phyloP scores from a whole-genome alignment of 2,113 vertebrate genomes.

The Acrocephalus kingi region DNA sequence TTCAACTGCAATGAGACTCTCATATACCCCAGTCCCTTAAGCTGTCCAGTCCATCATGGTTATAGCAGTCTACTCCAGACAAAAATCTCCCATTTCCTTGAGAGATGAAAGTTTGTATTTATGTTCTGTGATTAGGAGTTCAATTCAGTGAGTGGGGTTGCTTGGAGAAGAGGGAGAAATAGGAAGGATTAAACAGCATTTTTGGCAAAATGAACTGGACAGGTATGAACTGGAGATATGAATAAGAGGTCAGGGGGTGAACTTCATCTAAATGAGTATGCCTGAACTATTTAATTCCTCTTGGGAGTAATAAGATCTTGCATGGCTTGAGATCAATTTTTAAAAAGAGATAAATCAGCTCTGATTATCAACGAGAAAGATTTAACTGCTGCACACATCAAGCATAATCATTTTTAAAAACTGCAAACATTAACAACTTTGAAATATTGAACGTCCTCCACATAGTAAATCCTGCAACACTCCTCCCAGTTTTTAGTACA shows the following conservation, averaged over 20 bases:
- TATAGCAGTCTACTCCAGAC: background rate
- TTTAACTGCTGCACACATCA: slow-evolving; percentile 13
- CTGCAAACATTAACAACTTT: slow-evolving; percentile 8
- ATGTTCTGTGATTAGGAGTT: background rate
- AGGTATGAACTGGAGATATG: slow-evolving; percentile 3
- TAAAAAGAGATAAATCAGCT: slow-evolving; percentile 33
- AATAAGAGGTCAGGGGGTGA: background rate
- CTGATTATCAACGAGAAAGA: slow-evolving; percentile 26
- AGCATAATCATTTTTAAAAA: background rate
- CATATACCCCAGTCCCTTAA: background rate
- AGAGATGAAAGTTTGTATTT: background rate
- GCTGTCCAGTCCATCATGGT: background rate
- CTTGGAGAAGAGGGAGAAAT: background rate
- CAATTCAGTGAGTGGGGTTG: background rate
- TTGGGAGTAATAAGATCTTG: slow-evolving; percentile 1
- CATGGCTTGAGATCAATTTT: slow-evolving; percentile 29
- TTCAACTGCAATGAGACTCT: background rate
- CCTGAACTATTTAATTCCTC: slow-evolving; percentile 11
- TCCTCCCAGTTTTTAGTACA: background rate
- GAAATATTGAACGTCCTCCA: background rate
- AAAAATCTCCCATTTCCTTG: background rate
- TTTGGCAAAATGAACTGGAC: background rate
- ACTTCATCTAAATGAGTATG: slow-evolving; percentile 12
- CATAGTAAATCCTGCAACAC: background rate
- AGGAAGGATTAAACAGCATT: background rate